These are phyloP conservation scores for Ditula angustiorana DNA, from an alignment of 2,888 invertebrate genomes.

Conservation along the genomic window DNA sequence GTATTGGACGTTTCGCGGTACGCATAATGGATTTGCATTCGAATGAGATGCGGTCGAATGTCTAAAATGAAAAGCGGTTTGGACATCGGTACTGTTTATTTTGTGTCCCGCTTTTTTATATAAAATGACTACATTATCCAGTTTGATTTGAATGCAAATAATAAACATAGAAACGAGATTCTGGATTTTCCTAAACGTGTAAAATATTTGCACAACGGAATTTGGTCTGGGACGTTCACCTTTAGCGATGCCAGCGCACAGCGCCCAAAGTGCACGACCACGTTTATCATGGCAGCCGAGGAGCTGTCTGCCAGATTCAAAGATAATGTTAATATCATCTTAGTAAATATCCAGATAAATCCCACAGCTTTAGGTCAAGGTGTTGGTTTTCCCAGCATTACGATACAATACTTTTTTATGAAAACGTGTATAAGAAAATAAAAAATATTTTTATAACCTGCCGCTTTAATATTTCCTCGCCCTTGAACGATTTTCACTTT, in stretches of 20 bases:
- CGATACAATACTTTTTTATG: background rate
- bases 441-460: slow-evolving; percentile 13
- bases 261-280: slow-evolving; percentile 20
- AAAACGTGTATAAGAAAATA: background rate
- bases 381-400: background rate
- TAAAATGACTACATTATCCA: background rate
- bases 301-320: slow-evolving; percentile 4
- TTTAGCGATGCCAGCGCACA: slow-evolving; percentile 15
- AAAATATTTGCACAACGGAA: background rate
- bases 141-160: background rate
- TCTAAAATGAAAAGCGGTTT: slow-evolving; percentile 53
- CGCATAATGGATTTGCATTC: slow-evolving; percentile 59
- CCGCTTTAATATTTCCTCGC: background rate
- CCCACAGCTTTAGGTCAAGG: background rate
- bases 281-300: slow-evolving; percentile 14
- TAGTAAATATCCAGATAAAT: background rate
- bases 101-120: slow-evolving; percentile 13
- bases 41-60: slow-evolving; percentile 63
- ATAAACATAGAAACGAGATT: background rate
- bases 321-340: background rate
- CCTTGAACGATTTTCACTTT: slow-evolving; percentile 27
- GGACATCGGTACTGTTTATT: slow-evolving; percentile 53
- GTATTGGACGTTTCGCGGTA: slow-evolving; percentile 56
- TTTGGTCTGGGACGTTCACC: slow-evolving; percentile 17
- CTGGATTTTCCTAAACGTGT: background rate